These are phyloP conservation scores for Junonia oenone DNA, from an alignment of 2,888 invertebrate species.

Conservation along the genomic window DNA sequence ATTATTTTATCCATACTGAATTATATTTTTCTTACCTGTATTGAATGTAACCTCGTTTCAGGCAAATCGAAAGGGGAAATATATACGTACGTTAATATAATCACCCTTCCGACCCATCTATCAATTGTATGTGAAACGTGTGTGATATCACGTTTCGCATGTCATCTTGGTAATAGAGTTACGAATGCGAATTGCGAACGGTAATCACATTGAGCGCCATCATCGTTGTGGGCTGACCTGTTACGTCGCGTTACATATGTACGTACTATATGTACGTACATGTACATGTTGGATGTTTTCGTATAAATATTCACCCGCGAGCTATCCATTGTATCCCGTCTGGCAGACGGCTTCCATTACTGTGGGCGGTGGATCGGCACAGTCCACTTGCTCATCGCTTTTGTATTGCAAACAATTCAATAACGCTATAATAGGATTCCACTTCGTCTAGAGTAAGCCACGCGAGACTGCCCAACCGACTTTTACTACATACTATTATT, in stretches of 20 bases:
- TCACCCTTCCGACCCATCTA: not conserved
- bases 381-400: slow-evolving; percentile 45
- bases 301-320: slow-evolving; percentile 38
- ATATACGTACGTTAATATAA: not conserved
- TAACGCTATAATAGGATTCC: slow-evolving; percentile 72
- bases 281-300: slow-evolving; percentile 13
- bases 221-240: slow-evolving; percentile 8
- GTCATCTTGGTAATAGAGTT: slow-evolving; percentile 19
- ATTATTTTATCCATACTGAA: not conserved
- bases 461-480: slow-evolving; percentile 53
- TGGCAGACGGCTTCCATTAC: slow-evolving; percentile 45
- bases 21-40: not conserved
- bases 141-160: slow-evolving; percentile 10
- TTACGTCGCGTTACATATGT: slow-evolving; percentile 27
- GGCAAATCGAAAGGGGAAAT: too few species aligned
- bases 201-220: slow-evolving; percentile 20
- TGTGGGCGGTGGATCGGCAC: slow-evolving; percentile 47
- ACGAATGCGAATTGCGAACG: slow-evolving; percentile 8
- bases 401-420: slow-evolving; percentile 62
- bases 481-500: slow-evolving; percentile 3
- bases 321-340: slow-evolving; percentile 42
- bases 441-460: slow-evolving; percentile 53
- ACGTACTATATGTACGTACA: too few species aligned
- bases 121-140: slow-evolving; percentile 1
- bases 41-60: not conserved